Conservation (phyloP, 2,113 vertebrate genomes). For the Benitochromis conjunctus region DNA sequence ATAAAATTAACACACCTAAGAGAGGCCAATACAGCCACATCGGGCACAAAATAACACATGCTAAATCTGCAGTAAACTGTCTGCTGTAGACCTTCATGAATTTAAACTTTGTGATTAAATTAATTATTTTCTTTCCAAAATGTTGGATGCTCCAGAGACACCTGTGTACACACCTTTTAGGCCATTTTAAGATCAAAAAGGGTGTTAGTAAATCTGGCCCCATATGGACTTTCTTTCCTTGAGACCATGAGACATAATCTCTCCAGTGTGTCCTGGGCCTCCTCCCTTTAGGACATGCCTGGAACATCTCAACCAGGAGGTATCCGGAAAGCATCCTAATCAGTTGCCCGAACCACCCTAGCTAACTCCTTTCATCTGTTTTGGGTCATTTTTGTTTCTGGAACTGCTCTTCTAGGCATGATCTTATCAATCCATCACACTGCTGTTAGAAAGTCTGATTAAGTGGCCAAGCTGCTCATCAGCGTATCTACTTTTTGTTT, state of each 20-base stretch:
- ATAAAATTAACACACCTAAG: not conserved
- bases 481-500: not conserved
- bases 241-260: not conserved
- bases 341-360: not conserved
- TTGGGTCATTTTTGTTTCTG: not conserved
- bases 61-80: not conserved
- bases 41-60: rapidly evolving
- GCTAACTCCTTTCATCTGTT: not conserved
- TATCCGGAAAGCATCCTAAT: not conserved
- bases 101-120: not conserved
- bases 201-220: not conserved
- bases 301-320: not conserved
- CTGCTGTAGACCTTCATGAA: not conserved
- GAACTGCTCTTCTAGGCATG: not conserved
- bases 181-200: not conserved
- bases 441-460: not conserved
- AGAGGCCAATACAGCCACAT: not conserved
- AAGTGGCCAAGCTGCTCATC: not conserved
- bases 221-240: not conserved
- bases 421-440: not conserved
- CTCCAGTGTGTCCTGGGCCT: not conserved
- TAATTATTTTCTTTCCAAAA: not conserved
- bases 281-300: not conserved
- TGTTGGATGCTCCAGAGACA: not conserved
- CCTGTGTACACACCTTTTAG: not conserved